Evolutionary conservation across 2,113 vertebrate species (phyloP).

Genomic region (Halichoeres trimaculatus): DNA sequence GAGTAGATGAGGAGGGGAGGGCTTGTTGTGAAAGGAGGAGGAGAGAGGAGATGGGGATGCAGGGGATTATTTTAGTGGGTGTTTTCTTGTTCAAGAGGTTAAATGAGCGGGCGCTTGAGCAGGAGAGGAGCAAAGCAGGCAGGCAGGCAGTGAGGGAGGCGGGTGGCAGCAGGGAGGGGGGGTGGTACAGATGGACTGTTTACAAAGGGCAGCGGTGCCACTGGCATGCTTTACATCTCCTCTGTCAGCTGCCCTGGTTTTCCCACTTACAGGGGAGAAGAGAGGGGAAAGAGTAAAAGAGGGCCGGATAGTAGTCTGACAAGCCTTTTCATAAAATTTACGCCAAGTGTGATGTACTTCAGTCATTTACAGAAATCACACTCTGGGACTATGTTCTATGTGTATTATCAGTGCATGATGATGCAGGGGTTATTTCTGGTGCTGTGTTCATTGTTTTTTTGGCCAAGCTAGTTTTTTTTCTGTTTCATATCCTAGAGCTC

Average conservation of each 20-base stretch:
- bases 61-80: conserved; percentile 67
- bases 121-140: conserved; percentile 23
- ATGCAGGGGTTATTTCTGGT: not conserved
- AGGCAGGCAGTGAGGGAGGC: conserved; percentile 16
- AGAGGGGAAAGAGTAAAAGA: conserved; percentile 27
- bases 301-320: conserved; percentile 16
- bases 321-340: conserved; percentile 16
- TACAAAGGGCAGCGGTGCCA: conserved; percentile 74
- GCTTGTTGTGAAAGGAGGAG: conserved; percentile 37
- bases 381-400: not conserved
- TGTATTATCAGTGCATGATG: not conserved
- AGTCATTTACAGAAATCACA: not conserved
- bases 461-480: conserved; percentile 17
- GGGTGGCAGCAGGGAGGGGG: conserved; percentile 41
- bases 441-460: not conserved
- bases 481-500: not conserved
- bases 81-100: conserved; percentile 75
- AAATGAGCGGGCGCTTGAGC: conserved; percentile 58
- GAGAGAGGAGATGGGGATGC: conserved; percentile 41
- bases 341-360: conserved; percentile 10
- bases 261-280: conserved; percentile 47
- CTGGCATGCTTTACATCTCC: conserved; percentile 72
- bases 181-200: conserved; percentile 75
- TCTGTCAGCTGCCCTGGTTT: conserved; percentile 75
- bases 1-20: conserved; percentile 35